Conservation (phyloP, 2,113 vertebrate genomes). For the Tauraco erythrolophus region DNA sequence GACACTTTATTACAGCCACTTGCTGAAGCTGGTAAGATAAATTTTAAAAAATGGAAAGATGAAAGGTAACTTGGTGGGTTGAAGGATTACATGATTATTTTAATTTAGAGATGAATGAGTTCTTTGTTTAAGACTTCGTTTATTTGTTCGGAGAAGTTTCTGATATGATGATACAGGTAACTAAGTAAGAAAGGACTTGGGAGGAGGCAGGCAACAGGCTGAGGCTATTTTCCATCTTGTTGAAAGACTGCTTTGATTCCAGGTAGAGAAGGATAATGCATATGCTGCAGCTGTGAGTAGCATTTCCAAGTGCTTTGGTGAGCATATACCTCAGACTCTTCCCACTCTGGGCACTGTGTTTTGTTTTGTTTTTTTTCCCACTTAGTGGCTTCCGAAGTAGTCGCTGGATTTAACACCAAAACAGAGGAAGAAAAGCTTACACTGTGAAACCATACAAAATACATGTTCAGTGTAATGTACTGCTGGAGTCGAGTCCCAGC, state of each 20-base stretch:
- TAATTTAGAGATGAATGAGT: conserved; percentile 60
- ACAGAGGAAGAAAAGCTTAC: background rate
- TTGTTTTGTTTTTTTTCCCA: background rate
- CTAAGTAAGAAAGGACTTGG: background rate
- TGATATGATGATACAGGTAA: conserved; percentile 7
- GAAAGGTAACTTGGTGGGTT: conserved; percentile 58
- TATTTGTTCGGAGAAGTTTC: conserved; percentile 59
- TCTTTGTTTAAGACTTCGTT: conserved; percentile 62
- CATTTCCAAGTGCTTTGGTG: background rate
- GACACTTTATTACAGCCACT: conserved; percentile 71
- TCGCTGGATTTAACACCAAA: background rate
- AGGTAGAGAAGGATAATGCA: background rate
- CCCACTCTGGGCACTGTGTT: background rate
- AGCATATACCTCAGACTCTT: background rate
- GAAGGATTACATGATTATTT: conserved; percentile 70
- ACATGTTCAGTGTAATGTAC: background rate
- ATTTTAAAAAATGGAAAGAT: conserved; percentile 47
- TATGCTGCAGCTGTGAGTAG: background rate
- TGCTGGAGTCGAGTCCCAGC: background rate
- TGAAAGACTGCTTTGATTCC: background rate
- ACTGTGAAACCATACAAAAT: background rate
- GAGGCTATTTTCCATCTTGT: background rate
- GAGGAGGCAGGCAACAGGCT: background rate
- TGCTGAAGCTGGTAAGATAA: conserved; percentile 63
- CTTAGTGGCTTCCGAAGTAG: background rate